A percentile compares a stretch with the other conserved stretches of the same genome.
phyloP scores from a whole-genome alignment of 2,888 invertebrate species.

The Venusia cambrica region DNA sequence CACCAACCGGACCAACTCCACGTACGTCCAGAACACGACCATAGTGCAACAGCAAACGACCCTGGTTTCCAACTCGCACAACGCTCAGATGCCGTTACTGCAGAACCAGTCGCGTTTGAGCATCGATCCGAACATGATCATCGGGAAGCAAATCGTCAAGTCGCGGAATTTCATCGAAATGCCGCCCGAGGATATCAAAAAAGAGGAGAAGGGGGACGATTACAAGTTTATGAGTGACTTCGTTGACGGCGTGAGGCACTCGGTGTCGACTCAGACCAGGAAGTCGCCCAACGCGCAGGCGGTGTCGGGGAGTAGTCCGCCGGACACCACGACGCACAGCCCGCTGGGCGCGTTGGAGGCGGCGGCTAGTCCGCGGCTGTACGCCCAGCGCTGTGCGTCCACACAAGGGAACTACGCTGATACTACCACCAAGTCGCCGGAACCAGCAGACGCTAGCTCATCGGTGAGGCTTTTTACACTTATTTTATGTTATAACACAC shows the following conservation, averaged over 20 bases:
- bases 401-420: slow-evolving; percentile 58
- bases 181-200: slow-evolving; percentile 29
- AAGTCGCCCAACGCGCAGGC: slow-evolving; percentile 49
- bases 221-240: slow-evolving; percentile 49
- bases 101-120: slow-evolving; percentile 68
- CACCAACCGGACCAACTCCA: slow-evolving; percentile 82
- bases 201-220: slow-evolving; percentile 38
- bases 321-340: slow-evolving; percentile 92
- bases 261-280: slow-evolving; percentile 87
- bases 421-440: slow-evolving; percentile 71
- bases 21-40: slow-evolving; percentile 92
- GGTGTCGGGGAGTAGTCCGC: slow-evolving; percentile 76
- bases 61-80: slow-evolving; percentile 86
- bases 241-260: slow-evolving; percentile 80
- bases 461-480: slow-evolving; percentile 52
- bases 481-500: slow-evolving; percentile 2
- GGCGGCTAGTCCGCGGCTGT: slow-evolving; percentile 35
- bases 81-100: slow-evolving; percentile 46
- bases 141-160: slow-evolving; percentile 55
- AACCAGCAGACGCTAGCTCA: slow-evolving; percentile 63
- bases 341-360: slow-evolving; percentile 83
- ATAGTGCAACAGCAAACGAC: slow-evolving; percentile 92
- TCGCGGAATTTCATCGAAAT: slow-evolving; percentile 45
- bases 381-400: slow-evolving; percentile 38
- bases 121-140: slow-evolving; percentile 81